Conservation (phyloP, 1,140 invertebrate species). For the Cecropterus lyciades region DNA sequence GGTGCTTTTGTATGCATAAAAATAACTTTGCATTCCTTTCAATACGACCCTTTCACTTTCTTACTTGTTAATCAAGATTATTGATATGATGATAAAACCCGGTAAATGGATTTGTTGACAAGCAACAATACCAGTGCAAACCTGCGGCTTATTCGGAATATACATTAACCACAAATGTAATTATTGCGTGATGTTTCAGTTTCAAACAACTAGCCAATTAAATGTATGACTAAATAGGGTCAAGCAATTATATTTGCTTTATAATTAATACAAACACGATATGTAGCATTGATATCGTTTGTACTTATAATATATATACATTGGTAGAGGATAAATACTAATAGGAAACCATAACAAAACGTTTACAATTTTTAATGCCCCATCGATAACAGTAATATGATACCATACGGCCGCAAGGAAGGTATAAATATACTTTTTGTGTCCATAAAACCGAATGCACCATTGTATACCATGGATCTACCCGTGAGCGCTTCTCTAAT, state of each 20-base stretch:
- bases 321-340: neutral
- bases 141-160: neutral
- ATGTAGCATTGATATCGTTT: too few relatives aligned
- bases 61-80: neutral
- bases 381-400: constrained; percentile 16
- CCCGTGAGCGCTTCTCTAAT: neutral
- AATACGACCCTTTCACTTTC: constrained; percentile 19
- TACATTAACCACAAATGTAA: too few relatives aligned
- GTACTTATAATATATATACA: too few relatives aligned
- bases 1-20: constrained; percentile 19
- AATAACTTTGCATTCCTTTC: constrained; percentile 12
- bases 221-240: neutral
- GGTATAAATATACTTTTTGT: constrained; percentile 5
- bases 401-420: constrained; percentile 8
- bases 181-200: too few relatives aligned
- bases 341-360: constrained; percentile 3
- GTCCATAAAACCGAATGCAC: constrained; percentile 21
- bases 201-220: neutral
- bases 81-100: too few relatives aligned
- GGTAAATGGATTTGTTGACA: too few relatives aligned
- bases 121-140: neutral
- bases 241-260: neutral
- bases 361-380: constrained; percentile 3
- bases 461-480: constrained; percentile 8
- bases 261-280: neutral